phyloP scores from a whole-genome alignment of 2,888 invertebrate genomes.

The Macrophya annulata region DNA sequence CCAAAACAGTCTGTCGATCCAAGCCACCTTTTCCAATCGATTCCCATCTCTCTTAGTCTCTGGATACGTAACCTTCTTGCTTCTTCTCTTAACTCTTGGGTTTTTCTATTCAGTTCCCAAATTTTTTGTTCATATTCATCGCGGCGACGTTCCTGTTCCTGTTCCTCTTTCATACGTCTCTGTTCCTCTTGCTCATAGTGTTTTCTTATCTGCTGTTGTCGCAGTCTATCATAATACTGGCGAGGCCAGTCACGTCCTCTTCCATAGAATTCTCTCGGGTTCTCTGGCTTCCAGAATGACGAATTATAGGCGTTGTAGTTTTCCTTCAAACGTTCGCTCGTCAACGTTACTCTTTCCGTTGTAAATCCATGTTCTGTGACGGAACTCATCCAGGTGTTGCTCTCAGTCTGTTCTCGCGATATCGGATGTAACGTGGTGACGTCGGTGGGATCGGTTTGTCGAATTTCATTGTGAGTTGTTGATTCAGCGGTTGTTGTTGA shows the following conservation, averaged over 20 bases:
- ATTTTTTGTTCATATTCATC: neutral
- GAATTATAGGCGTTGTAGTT: constrained; percentile 40
- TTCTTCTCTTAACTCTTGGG: neutral
- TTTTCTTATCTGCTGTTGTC: neutral
- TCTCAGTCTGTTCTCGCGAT: neutral
- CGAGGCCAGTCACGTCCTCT: neutral
- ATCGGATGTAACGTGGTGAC: neutral
- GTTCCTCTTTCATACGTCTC: constrained; percentile 27
- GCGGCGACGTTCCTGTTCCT: neutral
- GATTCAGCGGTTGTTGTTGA: neutral
- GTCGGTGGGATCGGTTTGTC: neutral
- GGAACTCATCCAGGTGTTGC: neutral
- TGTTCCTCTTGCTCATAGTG: neutral
- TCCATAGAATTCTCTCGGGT: neutral
- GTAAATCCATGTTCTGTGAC: neutral
- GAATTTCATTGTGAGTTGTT: neutral
- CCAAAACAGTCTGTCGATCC: neutral
- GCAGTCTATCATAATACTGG: neutral
- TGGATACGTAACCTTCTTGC: neutral
- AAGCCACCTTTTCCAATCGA: neutral
- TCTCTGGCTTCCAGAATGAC: neutral
- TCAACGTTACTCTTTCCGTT: neutral
- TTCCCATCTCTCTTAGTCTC: neutral
- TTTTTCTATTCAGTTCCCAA: neutral
- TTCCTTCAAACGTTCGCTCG: constrained; percentile 5